Conservation (phyloP, 1,140 invertebrate genomes). For the Drosophila yakuba region DNA sequence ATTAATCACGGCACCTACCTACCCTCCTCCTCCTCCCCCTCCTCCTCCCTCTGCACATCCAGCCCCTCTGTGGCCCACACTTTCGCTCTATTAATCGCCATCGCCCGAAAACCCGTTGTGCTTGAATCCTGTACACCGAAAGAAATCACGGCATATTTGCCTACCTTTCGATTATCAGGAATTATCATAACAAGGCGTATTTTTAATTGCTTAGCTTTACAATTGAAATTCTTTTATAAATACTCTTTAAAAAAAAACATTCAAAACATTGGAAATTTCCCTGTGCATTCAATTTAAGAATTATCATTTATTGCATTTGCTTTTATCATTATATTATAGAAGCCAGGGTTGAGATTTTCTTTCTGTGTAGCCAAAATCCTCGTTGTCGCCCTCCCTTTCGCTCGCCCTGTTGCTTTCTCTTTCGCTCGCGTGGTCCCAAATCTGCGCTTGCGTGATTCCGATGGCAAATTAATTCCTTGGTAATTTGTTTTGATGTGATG, state of each 20-base stretch:
- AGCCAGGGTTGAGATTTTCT: no score
- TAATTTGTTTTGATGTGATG: conserved; percentile 84
- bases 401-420: conserved; percentile 4
- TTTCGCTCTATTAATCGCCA: conserved; percentile 73
- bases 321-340: no score
- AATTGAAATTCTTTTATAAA: no score
- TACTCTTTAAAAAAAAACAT: no score
- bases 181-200: no score
- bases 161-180: no score
- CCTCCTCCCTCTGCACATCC: background rate
- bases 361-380: conserved; percentile 15
- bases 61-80: background rate
- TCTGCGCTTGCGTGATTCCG: conserved; percentile 83
- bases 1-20: conserved; percentile 80
- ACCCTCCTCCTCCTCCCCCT: background rate
- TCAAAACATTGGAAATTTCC: no score
- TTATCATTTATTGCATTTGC: no score
- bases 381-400: conserved; percentile 1
- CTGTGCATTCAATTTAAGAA: no score
- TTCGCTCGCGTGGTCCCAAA: conserved; percentile 30
- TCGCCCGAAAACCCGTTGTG: conserved; percentile 59
- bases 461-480: conserved; percentile 84
- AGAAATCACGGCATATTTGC: background rate
- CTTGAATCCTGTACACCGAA: conserved; percentile 18
- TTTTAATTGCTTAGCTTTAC: no score